Evolutionary conservation across 1,140 invertebrate species (phyloP).

Genomic region (Contarinia nasturtii): DNA sequence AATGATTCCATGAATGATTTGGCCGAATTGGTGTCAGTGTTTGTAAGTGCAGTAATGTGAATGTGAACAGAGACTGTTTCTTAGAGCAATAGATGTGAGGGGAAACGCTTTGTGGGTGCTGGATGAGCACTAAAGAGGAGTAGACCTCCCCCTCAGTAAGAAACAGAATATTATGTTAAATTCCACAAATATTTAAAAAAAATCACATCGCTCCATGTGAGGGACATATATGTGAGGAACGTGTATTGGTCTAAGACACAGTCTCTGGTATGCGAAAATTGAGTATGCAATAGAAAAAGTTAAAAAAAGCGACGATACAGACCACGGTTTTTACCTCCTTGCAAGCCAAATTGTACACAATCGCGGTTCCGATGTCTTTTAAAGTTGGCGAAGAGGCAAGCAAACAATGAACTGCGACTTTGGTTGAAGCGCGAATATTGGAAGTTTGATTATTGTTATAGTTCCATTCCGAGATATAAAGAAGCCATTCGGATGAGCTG

Average conservation of each 20-base stretch:
- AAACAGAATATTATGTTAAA: too few relatives aligned
- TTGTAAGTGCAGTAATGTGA: slow-evolving; percentile 26
- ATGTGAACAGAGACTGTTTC: too few relatives aligned
- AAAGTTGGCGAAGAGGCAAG: slow-evolving; percentile 50
- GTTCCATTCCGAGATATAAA: slow-evolving; percentile 84
- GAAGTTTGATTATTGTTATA: slow-evolving; percentile 51
- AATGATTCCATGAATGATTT: not conserved
- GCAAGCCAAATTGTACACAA: slow-evolving; percentile 79
- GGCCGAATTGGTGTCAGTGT: not conserved
- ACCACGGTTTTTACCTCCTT: slow-evolving; percentile 96
- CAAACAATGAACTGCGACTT: slow-evolving; percentile 71
- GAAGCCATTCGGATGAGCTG: slow-evolving; percentile 75
- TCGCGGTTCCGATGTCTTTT: slow-evolving; percentile 62
- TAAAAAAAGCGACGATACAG: slow-evolving; percentile 39
- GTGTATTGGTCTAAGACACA: too few relatives aligned
- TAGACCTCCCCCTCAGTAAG: too few relatives aligned
- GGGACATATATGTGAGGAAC: too few relatives aligned
- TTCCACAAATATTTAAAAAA: too few relatives aligned
- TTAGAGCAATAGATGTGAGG: too few relatives aligned
- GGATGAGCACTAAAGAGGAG: too few relatives aligned
- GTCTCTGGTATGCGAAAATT: too few relatives aligned
- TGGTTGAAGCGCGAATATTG: slow-evolving; percentile 79
- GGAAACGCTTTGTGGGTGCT: too few relatives aligned
- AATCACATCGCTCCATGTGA: too few relatives aligned
- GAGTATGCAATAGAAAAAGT: slow-evolving; percentile 2